phyloP scores from a whole-genome alignment of 2,888 invertebrate species.

The Diloba caeruleocephala region DNA sequence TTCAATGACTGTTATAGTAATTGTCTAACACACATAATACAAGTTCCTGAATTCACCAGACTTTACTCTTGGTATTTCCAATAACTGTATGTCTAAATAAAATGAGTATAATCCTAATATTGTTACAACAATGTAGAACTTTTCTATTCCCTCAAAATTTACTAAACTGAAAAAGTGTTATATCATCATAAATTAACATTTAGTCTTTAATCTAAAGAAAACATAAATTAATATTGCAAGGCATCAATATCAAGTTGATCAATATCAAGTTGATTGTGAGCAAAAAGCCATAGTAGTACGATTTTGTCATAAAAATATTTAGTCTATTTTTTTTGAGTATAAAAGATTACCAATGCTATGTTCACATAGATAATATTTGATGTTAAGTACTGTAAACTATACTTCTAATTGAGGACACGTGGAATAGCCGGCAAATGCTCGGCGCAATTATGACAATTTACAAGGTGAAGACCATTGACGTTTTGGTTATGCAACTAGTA shows the following conservation, averaged over 20 bases:
- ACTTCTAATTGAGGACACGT: constrained; percentile 49
- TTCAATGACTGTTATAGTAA: too few species aligned
- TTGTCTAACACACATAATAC: too few species aligned
- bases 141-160: too few species aligned
- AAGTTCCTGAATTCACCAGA: too few species aligned
- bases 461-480: constrained; percentile 77
- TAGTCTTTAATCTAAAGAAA: neutral
- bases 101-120: too few species aligned
- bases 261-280: neutral
- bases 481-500: constrained; percentile 85
- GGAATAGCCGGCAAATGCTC: constrained; percentile 58
- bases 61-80: too few species aligned
- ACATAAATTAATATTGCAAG: neutral
- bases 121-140: too few species aligned
- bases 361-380: neutral
- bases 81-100: too few species aligned
- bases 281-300: neutral
- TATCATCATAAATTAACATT: too few species aligned
- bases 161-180: too few species aligned
- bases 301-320: constrained; percentile 1
- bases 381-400: neutral
- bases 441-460: constrained; percentile 55
- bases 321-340: constrained; percentile 7
- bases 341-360: neutral
- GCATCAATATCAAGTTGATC: too few species aligned